phyloP scores from a whole-genome alignment of 2,888 invertebrate species.

The Alloplasta piceator region DNA sequence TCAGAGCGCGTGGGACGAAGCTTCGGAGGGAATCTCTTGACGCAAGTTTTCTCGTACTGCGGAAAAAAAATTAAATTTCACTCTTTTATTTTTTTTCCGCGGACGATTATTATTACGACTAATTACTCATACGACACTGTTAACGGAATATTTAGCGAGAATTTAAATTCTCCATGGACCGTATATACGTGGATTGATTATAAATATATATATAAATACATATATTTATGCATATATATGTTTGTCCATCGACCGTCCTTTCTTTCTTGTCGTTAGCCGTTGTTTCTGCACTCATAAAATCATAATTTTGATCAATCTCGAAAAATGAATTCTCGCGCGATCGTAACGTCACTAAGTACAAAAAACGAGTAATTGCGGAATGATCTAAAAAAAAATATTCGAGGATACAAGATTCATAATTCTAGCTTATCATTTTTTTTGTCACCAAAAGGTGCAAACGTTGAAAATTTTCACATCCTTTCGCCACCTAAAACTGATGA shows the following conservation, averaged over 20 bases:
- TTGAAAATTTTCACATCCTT: neutral
- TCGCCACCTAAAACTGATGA: too few relatives aligned
- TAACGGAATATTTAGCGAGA: slow-evolving; percentile 26
- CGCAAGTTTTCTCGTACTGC: slow-evolving; percentile 40
- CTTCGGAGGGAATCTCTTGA: slow-evolving; percentile 41
- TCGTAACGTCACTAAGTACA: too few relatives aligned
- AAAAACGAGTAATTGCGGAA: too few relatives aligned
- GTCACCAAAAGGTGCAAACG: neutral
- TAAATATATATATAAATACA: neutral
- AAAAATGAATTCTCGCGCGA: too few relatives aligned
- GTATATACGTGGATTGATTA: neutral
- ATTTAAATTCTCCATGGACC: slow-evolving; percentile 3
- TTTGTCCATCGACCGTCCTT: slow-evolving; percentile 1
- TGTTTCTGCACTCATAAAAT: too few relatives aligned
- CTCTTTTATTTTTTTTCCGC: slow-evolving; percentile 23
- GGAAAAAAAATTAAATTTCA: slow-evolving; percentile 18
- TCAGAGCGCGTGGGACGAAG: slow-evolving; percentile 52
- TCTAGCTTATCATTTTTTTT: neutral
- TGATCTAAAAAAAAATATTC: too few relatives aligned
- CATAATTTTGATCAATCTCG: too few relatives aligned
- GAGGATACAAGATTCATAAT: too few relatives aligned
- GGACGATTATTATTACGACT: slow-evolving; percentile 14
- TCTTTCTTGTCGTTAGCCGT: slow-evolving; percentile 13
- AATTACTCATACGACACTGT: slow-evolving; percentile 1
- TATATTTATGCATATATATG: neutral